phyloP scores from a whole-genome alignment of 2,888 invertebrate species.

The Sclerodermus sp. region DNA sequence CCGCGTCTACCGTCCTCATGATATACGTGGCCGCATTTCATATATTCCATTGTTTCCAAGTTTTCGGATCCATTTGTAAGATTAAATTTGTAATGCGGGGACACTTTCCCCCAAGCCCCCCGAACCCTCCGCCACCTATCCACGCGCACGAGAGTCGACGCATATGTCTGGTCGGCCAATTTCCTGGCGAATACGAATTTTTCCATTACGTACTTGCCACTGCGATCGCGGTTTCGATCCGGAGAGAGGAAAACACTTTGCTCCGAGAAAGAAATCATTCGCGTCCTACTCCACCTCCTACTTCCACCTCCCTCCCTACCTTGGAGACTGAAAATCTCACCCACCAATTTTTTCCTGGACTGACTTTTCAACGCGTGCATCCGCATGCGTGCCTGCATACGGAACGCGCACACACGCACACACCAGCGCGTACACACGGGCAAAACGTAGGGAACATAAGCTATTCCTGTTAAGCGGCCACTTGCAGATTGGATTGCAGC shows the following conservation, averaged over 20 bases:
- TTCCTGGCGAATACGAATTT: conserved; percentile 30
- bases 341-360: too few relatives aligned
- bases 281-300: too few relatives aligned
- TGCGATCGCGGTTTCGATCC: too few relatives aligned
- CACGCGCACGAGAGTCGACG: conserved; percentile 43
- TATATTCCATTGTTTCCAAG: conserved; percentile 59
- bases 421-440: conserved; percentile 13
- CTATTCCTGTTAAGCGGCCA: conserved; percentile 34
- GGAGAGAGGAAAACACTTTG: too few relatives aligned
- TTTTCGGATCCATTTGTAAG: conserved; percentile 69
- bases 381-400: too few relatives aligned
- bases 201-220: too few relatives aligned
- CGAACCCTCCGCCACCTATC: conserved; percentile 18
- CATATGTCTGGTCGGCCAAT: conserved; percentile 54
- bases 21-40: conserved; percentile 57
- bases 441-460: conserved; percentile 41
- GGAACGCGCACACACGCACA: too few relatives aligned
- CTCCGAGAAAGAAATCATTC: too few relatives aligned
- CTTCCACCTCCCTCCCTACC: too few relatives aligned
- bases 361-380: too few relatives aligned
- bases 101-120: conserved; percentile 9
- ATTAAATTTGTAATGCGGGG: conserved; percentile 69
- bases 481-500: conserved; percentile 41
- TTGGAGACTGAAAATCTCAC: too few relatives aligned
- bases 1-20: conserved; percentile 37